Conservation (phyloP, 2,797 vertebrate species). For the Anguilla marmorata region DNA sequence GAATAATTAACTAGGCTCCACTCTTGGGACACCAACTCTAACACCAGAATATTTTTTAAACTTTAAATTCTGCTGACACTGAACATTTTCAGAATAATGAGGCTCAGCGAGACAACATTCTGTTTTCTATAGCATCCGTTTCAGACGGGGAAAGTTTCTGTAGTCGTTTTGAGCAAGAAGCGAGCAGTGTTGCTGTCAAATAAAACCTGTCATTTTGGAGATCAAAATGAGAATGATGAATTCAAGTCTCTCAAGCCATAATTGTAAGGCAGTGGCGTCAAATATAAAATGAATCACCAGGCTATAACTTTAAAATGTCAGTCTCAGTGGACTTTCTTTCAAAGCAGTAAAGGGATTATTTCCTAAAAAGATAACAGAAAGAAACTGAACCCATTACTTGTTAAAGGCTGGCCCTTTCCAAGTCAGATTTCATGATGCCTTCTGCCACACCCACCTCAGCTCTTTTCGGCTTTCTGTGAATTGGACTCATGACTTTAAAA, state of each 20-base stretch:
- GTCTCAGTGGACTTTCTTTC: neutral
- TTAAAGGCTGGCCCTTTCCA: neutral
- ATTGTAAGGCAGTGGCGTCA: neutral
- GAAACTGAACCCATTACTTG: neutral
- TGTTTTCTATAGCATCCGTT: neutral
- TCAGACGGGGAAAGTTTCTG: neutral
- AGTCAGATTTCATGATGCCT: neutral
- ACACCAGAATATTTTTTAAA: neutral
- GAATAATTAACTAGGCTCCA: constrained; percentile 5
- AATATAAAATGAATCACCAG: neutral
- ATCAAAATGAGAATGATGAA: neutral
- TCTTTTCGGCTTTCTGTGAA: neutral
- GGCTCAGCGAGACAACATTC: neutral
- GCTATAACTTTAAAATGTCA: neutral
- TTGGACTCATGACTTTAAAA: neutral
- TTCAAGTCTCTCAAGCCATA: neutral
- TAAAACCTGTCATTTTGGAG: neutral
- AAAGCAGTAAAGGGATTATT: neutral
- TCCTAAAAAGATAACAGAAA: neutral
- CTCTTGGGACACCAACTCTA: neutral
- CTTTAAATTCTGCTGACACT: neutral
- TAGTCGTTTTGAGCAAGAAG: neutral
- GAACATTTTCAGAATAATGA: constrained; percentile 14
- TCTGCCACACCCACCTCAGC: neutral
- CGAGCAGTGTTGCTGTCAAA: neutral